Conservation (phyloP, 2,888 invertebrate genomes). For the Dimorphilus gyrociliatus region DNA sequence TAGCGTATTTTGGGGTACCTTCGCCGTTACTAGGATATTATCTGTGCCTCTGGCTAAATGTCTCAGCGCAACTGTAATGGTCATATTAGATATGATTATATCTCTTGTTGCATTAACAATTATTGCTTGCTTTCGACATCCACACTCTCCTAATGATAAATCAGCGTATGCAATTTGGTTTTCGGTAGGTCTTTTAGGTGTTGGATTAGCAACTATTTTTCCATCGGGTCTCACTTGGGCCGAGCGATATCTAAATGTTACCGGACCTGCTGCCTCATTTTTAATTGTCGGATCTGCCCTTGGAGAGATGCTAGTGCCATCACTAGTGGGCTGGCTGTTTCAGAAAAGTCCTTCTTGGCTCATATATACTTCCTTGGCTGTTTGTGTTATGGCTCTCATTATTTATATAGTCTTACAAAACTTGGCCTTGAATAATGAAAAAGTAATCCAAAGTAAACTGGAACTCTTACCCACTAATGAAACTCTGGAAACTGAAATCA, state of each 20-base stretch:
- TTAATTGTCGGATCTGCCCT: conserved; percentile 37
- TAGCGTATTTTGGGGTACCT: conserved; percentile 39
- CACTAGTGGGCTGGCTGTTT: conserved; percentile 32
- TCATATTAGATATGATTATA: conserved; percentile 29
- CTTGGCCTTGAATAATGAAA: conserved; percentile 21
- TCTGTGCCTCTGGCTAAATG: conserved; percentile 36
- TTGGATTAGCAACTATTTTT: conserved; percentile 40
- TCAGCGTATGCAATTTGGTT: conserved; percentile 34
- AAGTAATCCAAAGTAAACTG: too few relatives aligned
- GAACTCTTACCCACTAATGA: too few relatives aligned
- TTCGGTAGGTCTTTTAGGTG: conserved; percentile 33
- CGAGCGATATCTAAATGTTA: conserved; percentile 36
- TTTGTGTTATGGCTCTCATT: conserved; percentile 18
- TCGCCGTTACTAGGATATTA: conserved; percentile 36
- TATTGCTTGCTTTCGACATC: conserved; percentile 19
- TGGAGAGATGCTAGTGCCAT: conserved; percentile 38
- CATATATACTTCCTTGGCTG: conserved; percentile 29
- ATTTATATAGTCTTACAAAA: conserved; percentile 29
- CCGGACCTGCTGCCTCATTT: conserved; percentile 38
- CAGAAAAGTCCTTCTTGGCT: conserved; percentile 28
- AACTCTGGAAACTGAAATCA: too few relatives aligned
- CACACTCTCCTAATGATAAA: too few relatives aligned
- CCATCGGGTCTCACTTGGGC: conserved; percentile 40
- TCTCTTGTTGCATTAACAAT: conserved; percentile 26
- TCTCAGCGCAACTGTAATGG: conserved; percentile 32